Percentiles rank a stretch among this genome's conserved stretches.
These are phyloP conservation scores for Nautilus pompilius DNA, from an alignment of 1,140 invertebrate genomes.

Conservation along the genomic window DNA sequence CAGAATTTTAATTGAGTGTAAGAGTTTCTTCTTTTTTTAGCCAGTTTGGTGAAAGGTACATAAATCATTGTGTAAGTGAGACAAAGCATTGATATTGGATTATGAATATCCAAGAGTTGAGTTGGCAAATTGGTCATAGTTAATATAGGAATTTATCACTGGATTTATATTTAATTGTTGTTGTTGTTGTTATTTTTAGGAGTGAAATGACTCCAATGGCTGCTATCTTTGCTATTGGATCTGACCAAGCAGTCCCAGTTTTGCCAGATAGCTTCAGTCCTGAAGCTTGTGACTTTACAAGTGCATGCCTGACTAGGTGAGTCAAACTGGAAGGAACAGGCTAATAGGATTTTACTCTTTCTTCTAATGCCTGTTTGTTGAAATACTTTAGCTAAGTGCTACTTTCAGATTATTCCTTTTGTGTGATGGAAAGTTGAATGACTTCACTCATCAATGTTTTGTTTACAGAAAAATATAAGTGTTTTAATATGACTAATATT, in stretches of 20 bases:
- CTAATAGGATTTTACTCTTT: too few relatives aligned
- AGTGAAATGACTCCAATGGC: conserved; percentile 51
- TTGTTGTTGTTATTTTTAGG: conserved; percentile 23
- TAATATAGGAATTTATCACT: conserved; percentile 1
- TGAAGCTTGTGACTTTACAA: conserved; percentile 48
- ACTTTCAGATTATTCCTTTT: too few relatives aligned
- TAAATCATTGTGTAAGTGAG: not conserved
- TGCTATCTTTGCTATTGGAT: conserved; percentile 52
- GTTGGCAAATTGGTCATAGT: too few relatives aligned
- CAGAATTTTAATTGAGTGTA: not conserved
- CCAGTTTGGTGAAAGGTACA: not conserved
- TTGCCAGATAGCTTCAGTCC: conserved; percentile 41
- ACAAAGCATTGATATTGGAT: not conserved
- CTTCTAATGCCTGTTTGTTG: too few relatives aligned
- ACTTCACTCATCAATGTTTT: too few relatives aligned
- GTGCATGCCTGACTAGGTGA: conserved; percentile 47
- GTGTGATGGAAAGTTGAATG: too few relatives aligned
- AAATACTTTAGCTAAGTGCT: too few relatives aligned
- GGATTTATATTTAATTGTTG: not conserved
- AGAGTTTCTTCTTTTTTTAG: not conserved
- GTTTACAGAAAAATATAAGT: too few relatives aligned
- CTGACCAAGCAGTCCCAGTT: conserved; percentile 38
- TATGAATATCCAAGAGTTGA: too few relatives aligned
- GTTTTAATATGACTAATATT: too few relatives aligned
- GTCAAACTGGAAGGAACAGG: too few relatives aligned